These are phyloP conservation scores for Notocelia uddmanniana DNA, from an alignment of 2,888 invertebrate genomes.

Conservation along the genomic window DNA sequence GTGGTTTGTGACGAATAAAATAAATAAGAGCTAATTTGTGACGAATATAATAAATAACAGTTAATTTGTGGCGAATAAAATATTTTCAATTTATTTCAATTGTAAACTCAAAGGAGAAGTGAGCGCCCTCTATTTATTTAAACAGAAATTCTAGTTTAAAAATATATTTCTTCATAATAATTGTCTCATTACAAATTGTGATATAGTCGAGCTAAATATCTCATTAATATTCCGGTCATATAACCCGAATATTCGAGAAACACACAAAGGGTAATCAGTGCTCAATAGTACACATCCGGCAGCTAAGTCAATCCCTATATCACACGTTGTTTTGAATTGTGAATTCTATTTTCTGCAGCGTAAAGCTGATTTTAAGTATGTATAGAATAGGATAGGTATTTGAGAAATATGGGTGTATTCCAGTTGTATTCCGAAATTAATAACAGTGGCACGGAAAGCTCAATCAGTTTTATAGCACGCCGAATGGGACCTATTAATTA, in stretches of 20 bases:
- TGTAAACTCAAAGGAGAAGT: neutral
- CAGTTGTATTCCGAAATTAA: constrained; percentile 49
- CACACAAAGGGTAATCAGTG: constrained; percentile 31
- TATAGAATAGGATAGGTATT: neutral
- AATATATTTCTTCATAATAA: neutral
- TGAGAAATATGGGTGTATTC: constrained; percentile 9
- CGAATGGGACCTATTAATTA: constrained; percentile 50
- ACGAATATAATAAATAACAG: too few relatives aligned
- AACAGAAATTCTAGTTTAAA: neutral
- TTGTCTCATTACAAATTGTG: neutral
- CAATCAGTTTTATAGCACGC: constrained; percentile 53
- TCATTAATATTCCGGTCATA: neutral
- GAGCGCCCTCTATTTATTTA: neutral
- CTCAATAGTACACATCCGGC: constrained; percentile 21
- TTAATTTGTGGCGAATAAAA: neutral
- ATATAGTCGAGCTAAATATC: neutral
- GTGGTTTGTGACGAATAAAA: too few relatives aligned
- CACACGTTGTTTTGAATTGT: neutral
- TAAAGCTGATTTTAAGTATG: neutral
- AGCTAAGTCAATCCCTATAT: neutral
- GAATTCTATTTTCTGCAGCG: neutral
- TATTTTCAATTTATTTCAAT: too few relatives aligned
- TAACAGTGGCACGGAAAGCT: constrained; percentile 51
- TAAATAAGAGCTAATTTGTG: too few relatives aligned
- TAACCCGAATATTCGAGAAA: constrained; percentile 16